These are phyloP conservation scores for Heliothis peltigera DNA, from an alignment of 2,888 invertebrate genomes.

Conservation along the genomic window DNA sequence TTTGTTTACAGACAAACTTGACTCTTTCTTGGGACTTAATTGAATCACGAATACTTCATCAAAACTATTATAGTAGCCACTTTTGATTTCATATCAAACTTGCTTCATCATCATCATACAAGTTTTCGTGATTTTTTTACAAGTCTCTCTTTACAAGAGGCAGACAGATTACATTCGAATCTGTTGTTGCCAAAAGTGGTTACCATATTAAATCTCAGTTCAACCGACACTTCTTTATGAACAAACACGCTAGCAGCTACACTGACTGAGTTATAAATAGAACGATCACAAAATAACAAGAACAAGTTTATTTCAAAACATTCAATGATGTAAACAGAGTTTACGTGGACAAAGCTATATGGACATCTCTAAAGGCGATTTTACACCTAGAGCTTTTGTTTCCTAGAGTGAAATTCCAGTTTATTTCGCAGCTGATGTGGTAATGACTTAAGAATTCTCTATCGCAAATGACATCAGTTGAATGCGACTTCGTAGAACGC, in stretches of 20 bases:
- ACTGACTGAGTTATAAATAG: constrained; percentile 33
- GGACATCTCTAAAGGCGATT: constrained; percentile 21
- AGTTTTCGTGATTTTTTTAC: background rate
- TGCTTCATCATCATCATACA: constrained; percentile 1
- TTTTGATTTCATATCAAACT: background rate
- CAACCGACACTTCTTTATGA: background rate
- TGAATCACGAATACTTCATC: constrained; percentile 26
- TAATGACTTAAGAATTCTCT: constrained; percentile 78
- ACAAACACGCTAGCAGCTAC: constrained; percentile 6
- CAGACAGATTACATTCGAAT: background rate
- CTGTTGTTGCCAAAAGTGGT: background rate
- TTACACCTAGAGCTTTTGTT: constrained; percentile 30
- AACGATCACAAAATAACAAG: constrained; percentile 29
- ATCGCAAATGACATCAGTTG: constrained; percentile 70
- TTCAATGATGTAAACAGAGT: constrained; percentile 35
- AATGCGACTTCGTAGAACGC: constrained; percentile 64
- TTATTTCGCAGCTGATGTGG: constrained; percentile 65
- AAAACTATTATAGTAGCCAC: background rate
- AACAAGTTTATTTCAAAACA: constrained; percentile 20
- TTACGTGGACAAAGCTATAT: constrained; percentile 32
- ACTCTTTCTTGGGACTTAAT: constrained; percentile 35
- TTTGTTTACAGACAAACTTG: constrained; percentile 63
- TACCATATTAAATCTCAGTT: background rate
- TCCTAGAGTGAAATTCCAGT: constrained; percentile 24
- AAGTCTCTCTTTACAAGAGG: background rate